Percentiles rank a stretch among this genome's conserved stretches.
phyloP scores from a whole-genome alignment of 2,888 invertebrate species.

The Aspidapion aeneum region DNA sequence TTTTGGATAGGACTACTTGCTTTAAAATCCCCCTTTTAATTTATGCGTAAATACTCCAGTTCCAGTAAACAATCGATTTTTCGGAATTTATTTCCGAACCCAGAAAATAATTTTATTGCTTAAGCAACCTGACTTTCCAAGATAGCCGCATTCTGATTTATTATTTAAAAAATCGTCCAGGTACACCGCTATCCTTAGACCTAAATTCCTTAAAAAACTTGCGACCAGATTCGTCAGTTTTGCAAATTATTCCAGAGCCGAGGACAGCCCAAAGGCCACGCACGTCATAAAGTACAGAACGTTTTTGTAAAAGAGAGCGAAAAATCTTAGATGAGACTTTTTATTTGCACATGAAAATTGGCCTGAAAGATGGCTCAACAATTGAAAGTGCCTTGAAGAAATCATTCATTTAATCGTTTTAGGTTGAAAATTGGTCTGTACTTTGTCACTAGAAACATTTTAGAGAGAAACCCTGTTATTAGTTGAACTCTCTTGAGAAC shows the following conservation, averaged over 20 bases:
- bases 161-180: neutral
- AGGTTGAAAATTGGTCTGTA: constrained; percentile 20
- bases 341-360: constrained; percentile 13
- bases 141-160: neutral
- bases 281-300: neutral
- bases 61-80: neutral
- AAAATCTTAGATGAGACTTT: neutral
- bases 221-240: neutral
- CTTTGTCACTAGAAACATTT: constrained; percentile 18
- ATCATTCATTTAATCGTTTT: constrained; percentile 14
- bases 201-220: neutral
- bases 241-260: neutral
- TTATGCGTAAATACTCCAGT: no score
- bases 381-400: constrained; percentile 14
- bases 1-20: no score
- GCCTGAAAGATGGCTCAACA: constrained; percentile 10
- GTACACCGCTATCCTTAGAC: neutral
- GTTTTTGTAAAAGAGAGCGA: neutral
- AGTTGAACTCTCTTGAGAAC: constrained; percentile 9
- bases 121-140: neutral
- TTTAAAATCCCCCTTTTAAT: no score
- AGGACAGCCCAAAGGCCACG: neutral
- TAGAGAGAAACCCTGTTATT: constrained; percentile 14
- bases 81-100: neutral
- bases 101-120: neutral